These are phyloP conservation scores for Dendrolimus punctatus DNA, from an alignment of 1,140 invertebrate species.

Conservation along the genomic window DNA sequence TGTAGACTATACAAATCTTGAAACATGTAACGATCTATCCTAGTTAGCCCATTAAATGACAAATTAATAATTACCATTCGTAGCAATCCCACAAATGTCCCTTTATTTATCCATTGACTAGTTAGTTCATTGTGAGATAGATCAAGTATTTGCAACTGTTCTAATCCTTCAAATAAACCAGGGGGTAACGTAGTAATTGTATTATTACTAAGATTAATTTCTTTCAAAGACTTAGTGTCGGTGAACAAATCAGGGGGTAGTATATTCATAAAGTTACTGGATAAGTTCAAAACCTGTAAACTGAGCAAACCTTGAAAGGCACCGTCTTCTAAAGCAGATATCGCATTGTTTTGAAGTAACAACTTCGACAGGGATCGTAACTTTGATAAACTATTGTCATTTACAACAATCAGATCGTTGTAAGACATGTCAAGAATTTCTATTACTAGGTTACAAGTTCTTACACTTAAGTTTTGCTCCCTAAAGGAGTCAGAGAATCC, in stretches of 20 bases:
- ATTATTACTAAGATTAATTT: constrained; percentile 87
- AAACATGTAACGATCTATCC: constrained; percentile 82
- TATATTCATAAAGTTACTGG: constrained; percentile 82
- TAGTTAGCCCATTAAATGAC: constrained; percentile 80
- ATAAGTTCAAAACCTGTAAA: constrained; percentile 82
- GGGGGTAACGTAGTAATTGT: constrained; percentile 83
- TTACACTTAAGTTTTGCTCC: constrained; percentile 64
- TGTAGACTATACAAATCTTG: constrained; percentile 83
- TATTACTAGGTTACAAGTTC: constrained; percentile 76
- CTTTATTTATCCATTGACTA: constrained; percentile 83
- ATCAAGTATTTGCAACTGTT: constrained; percentile 84
- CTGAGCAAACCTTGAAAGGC: constrained; percentile 79
- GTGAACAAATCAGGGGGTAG: constrained; percentile 83
- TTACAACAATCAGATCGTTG: constrained; percentile 80
- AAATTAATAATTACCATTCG: constrained; percentile 84
- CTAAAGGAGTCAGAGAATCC: constrained; percentile 78
- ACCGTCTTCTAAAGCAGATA: constrained; percentile 80
- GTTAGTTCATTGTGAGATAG: constrained; percentile 84
- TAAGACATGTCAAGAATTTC: constrained; percentile 82
- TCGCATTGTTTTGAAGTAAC: constrained; percentile 81
- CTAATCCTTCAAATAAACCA: constrained; percentile 82
- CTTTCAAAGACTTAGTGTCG: constrained; percentile 76
- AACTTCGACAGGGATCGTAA: constrained; percentile 78
- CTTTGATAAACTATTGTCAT: constrained; percentile 79
- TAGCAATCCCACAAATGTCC: constrained; percentile 82